These are phyloP conservation scores for Penaeus indicus DNA, from an alignment of 1,140 invertebrate genomes.

Conservation along the genomic window DNA sequence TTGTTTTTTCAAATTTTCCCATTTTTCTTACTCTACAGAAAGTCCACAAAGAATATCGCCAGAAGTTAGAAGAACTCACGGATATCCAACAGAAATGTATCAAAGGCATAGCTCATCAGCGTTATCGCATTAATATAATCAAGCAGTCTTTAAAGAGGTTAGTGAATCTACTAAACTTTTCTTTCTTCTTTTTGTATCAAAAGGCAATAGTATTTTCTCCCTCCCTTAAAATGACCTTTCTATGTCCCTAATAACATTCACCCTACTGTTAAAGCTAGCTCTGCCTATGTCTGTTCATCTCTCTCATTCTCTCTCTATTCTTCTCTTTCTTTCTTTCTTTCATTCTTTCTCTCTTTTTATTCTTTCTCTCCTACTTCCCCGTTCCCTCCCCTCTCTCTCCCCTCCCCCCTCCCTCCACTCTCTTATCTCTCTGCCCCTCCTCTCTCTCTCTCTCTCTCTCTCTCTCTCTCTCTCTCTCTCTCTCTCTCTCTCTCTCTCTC, in stretches of 20 bases:
- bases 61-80: slow-evolving; percentile 86
- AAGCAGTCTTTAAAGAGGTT: slow-evolving; percentile 84
- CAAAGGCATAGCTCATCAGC: slow-evolving; percentile 89
- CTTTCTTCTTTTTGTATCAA: background rate
- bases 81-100: slow-evolving; percentile 89
- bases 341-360: background rate
- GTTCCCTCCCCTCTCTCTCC: background rate
- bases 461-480: slow-evolving; percentile 24
- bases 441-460: slow-evolving; percentile 22
- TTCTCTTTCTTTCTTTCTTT: background rate
- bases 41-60: slow-evolving; percentile 85
- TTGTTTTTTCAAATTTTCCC: no score
- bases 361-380: background rate
- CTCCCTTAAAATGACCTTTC: background rate
- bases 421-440: background rate
- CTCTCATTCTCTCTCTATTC: background rate
- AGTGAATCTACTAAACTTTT: slow-evolving; percentile 26
- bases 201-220: background rate
- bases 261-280: background rate
- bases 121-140: slow-evolving; percentile 88
- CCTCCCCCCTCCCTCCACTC: background rate
- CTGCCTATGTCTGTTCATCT: background rate
- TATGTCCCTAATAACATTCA: background rate
- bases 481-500: background rate
- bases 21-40: slow-evolving; percentile 74